Conservation (phyloP, 2,113 vertebrate genomes). For the Apteryx mantelli region DNA sequence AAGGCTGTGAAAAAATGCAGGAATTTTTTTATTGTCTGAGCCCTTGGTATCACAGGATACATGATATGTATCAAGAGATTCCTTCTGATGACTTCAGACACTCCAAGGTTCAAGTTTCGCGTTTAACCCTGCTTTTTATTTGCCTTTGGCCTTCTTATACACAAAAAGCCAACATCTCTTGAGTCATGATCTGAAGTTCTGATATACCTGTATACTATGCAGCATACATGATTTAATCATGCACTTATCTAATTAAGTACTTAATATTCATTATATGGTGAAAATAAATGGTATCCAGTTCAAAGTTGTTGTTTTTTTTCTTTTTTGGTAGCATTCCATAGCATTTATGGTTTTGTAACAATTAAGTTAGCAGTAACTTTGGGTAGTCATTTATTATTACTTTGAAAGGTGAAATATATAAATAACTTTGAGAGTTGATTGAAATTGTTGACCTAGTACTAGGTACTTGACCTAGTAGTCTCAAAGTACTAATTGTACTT, state of each 20-base stretch:
- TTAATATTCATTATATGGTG: background rate
- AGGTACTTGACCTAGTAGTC: too few relatives aligned
- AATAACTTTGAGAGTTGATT: background rate
- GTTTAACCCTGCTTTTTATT: constrained; percentile 14
- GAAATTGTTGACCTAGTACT: background rate
- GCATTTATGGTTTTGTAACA: background rate
- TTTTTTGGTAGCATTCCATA: background rate
- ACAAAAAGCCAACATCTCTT: background rate
- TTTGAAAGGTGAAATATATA: background rate
- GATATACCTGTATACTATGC: background rate
- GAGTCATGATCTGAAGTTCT: background rate
- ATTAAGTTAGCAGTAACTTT: background rate
- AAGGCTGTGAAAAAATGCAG: constrained; percentile 5
- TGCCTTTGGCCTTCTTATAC: background rate
- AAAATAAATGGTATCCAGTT: background rate
- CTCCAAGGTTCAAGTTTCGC: background rate
- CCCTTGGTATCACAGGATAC: background rate
- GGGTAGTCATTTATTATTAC: background rate
- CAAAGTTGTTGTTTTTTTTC: background rate
- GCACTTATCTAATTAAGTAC: background rate
- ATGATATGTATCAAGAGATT: background rate
- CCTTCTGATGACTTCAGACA: background rate
- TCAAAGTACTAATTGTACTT: background rate
- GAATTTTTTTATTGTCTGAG: background rate
- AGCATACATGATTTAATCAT: background rate